Percentiles rank a stretch among this genome's conserved stretches.
Conservation (phyloP, 2,113 vertebrate species). For the Ornithorhynchus anatinus region DNA sequence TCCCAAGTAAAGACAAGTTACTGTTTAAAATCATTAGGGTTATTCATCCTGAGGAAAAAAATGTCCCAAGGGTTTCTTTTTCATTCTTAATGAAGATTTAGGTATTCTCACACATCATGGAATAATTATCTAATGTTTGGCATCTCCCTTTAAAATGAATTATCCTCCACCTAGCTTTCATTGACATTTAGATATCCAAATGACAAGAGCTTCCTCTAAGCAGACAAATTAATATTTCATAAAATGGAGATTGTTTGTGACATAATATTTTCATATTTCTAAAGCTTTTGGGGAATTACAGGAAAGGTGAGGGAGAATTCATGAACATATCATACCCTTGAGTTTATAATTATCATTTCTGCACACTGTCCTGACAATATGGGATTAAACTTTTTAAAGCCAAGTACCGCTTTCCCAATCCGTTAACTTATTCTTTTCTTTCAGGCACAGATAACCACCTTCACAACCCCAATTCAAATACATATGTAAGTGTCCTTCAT, state of each 20-base stretch:
- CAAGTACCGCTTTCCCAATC: conserved; percentile 40
- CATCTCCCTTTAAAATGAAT: background rate
- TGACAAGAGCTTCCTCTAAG: conserved; percentile 34
- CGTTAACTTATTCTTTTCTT: conserved; percentile 42
- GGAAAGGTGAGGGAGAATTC: conserved; percentile 41
- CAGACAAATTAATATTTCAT: conserved; percentile 9
- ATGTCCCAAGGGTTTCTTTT: background rate
- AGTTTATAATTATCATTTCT: background rate
- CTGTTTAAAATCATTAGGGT: background rate
- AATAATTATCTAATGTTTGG: background rate
- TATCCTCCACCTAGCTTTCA: background rate
- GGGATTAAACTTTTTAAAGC: conserved; percentile 44
- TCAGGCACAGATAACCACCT: conserved; percentile 14
- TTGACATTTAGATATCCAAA: background rate
- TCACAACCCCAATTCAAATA: conserved; percentile 6
- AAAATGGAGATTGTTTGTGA: background rate
- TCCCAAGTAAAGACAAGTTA: background rate
- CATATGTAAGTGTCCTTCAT: no score
- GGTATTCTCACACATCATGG: background rate
- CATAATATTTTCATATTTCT: conserved; percentile 19
- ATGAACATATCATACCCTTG: conserved; percentile 59
- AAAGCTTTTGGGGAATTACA: conserved; percentile 39
- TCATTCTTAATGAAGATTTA: background rate
- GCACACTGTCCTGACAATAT: conserved; percentile 19
- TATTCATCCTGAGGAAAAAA: background rate